phyloP scores from a whole-genome alignment of 1,140 invertebrate genomes.

The Schlechtendalia chinensis region DNA sequence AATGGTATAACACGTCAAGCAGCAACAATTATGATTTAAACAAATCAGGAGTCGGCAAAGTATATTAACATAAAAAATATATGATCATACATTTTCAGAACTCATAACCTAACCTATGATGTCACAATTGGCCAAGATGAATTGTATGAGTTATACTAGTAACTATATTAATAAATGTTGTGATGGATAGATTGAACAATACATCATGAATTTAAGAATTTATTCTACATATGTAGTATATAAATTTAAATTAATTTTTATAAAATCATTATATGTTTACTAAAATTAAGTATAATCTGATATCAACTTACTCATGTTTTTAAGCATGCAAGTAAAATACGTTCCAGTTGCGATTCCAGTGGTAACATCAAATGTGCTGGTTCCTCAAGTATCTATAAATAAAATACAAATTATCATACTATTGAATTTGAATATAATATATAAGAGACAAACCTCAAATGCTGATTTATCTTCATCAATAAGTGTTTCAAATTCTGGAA shows the following conservation, averaged over 20 bases:
- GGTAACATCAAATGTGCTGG: constrained; percentile 44
- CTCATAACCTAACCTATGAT: too few relatives aligned
- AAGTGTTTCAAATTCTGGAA: not conserved
- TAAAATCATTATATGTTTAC: too few relatives aligned
- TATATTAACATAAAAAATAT: too few relatives aligned
- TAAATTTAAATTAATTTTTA: not conserved
- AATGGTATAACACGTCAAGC: too few relatives aligned
- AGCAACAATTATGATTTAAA: too few relatives aligned
- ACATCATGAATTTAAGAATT: too few relatives aligned
- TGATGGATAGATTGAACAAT: too few relatives aligned
- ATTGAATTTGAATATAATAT: not conserved
- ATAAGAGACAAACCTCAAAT: constrained; percentile 20
- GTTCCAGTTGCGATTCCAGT: constrained; percentile 31
- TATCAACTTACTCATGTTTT: constrained; percentile 24
- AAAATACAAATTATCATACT: not conserved
- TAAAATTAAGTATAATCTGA: not conserved
- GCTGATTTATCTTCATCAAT: constrained; percentile 42
- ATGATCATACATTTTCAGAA: too few relatives aligned
- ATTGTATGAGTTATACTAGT: too few relatives aligned
- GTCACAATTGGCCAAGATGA: too few relatives aligned
- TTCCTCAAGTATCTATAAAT: constrained; percentile 41
- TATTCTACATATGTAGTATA: not conserved
- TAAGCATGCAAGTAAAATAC: constrained; percentile 42
- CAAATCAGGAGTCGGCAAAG: too few relatives aligned
- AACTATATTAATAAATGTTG: too few relatives aligned